Percentiles rank a stretch among this genome's conserved stretches.
These are phyloP conservation scores for Tenualosa thibaudeaui DNA, from an alignment of 2,797 vertebrate genomes.

Conservation along the genomic window DNA sequence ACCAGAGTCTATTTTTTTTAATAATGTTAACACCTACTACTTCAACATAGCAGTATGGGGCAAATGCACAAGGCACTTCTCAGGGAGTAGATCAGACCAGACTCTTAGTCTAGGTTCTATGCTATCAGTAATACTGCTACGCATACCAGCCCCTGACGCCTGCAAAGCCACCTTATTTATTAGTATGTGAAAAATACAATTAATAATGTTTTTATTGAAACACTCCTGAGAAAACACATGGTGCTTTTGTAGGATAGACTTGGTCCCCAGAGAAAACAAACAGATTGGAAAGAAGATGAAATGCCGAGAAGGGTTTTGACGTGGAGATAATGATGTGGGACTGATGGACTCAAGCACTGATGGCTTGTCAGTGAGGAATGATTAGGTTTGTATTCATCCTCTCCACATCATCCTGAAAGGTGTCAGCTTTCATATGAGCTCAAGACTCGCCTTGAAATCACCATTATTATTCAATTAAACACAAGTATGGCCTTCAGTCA, in stretches of 20 bases:
- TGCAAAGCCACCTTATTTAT: neutral
- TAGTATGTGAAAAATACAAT: neutral
- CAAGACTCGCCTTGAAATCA: neutral
- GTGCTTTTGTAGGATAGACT: neutral
- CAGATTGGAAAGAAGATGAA: neutral
- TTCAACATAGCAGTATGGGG: too few relatives aligned
- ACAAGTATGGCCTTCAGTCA: neutral
- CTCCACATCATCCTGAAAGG: conserved; percentile 58
- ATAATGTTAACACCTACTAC: too few relatives aligned
- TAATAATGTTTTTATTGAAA: neutral
- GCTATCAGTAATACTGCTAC: neutral
- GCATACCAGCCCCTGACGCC: neutral
- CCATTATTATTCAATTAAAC: neutral
- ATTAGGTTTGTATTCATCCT: conserved; percentile 67
- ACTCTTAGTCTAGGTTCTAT: too few relatives aligned
- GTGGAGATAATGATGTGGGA: conserved; percentile 61
- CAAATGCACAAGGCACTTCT: too few relatives aligned
- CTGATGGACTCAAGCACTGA: conserved; percentile 51
- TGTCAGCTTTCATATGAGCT: conserved; percentile 49
- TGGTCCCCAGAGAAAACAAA: neutral
- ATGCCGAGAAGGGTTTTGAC: conserved; percentile 51
- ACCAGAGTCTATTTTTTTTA: neutral
- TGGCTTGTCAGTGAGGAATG: conserved; percentile 57
- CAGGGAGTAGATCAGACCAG: too few relatives aligned
- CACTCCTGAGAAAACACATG: neutral